phyloP scores from a whole-genome alignment of 2,113 vertebrate species.

The Vimba vimba region DNA sequence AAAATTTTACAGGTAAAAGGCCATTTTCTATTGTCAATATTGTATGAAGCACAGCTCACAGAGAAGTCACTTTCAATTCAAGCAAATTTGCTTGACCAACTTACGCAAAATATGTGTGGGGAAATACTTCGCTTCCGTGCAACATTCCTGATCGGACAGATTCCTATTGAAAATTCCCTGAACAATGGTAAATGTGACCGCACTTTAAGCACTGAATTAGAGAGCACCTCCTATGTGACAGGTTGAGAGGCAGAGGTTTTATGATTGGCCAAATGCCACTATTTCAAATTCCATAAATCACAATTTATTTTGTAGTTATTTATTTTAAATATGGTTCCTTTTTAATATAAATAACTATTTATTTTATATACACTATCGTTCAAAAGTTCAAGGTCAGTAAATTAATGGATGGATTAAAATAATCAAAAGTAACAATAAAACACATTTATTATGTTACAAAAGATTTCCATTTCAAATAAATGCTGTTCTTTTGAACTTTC shows the following conservation, averaged over 20 bases:
- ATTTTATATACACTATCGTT: neutral
- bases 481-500: neutral
- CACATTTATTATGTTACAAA: neutral
- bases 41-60: neutral
- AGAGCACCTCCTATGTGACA: neutral
- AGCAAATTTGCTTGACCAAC: neutral
- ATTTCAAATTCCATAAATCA: too few species aligned
- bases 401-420: too few species aligned
- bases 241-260: neutral
- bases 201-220: neutral
- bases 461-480: neutral
- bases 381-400: neutral
- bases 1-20: neutral
- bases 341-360: neutral
- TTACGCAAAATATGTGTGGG: neutral
- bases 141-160: neutral
- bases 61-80: neutral
- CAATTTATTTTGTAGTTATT: neutral
- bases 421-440: too few species aligned
- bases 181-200: neutral
- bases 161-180: neutral
- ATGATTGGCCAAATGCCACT: neutral
- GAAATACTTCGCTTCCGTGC: too few species aligned
- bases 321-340: neutral
- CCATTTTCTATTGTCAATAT: neutral